A percentile compares a stretch with the other conserved stretches of the same genome.
phyloP scores from a whole-genome alignment of 1,140 invertebrate species.

The Paraescarpia echinospica region DNA sequence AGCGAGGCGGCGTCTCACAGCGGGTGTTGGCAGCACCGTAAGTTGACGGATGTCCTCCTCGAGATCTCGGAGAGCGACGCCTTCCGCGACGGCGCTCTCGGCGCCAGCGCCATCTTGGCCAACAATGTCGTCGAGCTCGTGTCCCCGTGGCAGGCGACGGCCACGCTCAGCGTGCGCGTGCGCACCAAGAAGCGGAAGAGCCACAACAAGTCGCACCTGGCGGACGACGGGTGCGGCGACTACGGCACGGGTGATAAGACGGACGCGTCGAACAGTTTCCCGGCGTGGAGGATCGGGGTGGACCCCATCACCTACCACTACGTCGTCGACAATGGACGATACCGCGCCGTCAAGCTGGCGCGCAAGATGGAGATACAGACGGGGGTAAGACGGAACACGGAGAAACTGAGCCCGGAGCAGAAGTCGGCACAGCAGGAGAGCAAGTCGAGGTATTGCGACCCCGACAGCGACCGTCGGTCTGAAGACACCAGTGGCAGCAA shows the following conservation, averaged over 20 bases:
- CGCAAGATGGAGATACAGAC: slow-evolving; percentile 8
- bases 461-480: neutral
- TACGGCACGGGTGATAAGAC: neutral
- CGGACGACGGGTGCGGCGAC: neutral
- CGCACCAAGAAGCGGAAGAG: neutral
- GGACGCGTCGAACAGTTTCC: slow-evolving; percentile 2
- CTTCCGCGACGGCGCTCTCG: neutral
- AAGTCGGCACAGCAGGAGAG: neutral
- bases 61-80: neutral
- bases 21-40: neutral
- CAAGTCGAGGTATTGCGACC: neutral
- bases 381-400: neutral
- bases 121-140: neutral
- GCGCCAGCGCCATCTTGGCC: neutral
- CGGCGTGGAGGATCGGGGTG: neutral
- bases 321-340: slow-evolving; percentile 10
- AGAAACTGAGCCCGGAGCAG: neutral
- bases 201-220: neutral
- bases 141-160: neutral
- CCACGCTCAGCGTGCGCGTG: neutral
- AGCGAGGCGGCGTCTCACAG: neutral
- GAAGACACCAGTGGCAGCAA: neutral
- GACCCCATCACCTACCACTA: neutral
- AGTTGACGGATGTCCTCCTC: neutral
- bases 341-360: slow-evolving; percentile 9